phyloP scores from a whole-genome alignment of 2,113 vertebrate genomes.

The Hassar affinis region DNA sequence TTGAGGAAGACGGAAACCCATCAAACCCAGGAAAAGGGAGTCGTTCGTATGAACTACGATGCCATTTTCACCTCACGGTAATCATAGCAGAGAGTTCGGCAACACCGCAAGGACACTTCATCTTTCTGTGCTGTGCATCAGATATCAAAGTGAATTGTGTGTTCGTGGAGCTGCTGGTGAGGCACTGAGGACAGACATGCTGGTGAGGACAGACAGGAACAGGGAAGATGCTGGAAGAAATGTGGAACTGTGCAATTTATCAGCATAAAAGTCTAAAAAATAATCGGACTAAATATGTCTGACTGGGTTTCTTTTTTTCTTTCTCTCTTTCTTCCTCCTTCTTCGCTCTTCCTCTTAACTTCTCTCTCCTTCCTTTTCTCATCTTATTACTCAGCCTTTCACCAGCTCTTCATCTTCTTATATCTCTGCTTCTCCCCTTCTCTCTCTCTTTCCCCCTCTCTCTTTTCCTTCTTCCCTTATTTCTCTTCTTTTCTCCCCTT shows the following conservation, averaged over 20 bases:
- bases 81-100: background rate
- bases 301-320: background rate
- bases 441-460: background rate
- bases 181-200: background rate
- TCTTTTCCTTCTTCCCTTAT: background rate
- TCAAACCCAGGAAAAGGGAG: background rate
- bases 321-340: background rate
- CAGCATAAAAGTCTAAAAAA: background rate
- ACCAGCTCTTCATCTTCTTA: background rate
- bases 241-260: background rate
- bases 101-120: background rate
- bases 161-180: background rate
- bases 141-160: background rate
- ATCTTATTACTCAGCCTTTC: background rate
- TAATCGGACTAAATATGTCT: background rate
- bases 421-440: background rate
- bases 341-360: background rate
- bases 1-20: background rate
- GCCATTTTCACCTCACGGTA: background rate
- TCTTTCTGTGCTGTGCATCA: background rate
- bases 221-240: background rate
- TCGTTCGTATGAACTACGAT: background rate
- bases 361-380: background rate
- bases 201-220: background rate
- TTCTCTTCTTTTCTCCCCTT: background rate